phyloP scores from a whole-genome alignment of 2,113 vertebrate species.

The Phrynocephalus versicolor region DNA sequence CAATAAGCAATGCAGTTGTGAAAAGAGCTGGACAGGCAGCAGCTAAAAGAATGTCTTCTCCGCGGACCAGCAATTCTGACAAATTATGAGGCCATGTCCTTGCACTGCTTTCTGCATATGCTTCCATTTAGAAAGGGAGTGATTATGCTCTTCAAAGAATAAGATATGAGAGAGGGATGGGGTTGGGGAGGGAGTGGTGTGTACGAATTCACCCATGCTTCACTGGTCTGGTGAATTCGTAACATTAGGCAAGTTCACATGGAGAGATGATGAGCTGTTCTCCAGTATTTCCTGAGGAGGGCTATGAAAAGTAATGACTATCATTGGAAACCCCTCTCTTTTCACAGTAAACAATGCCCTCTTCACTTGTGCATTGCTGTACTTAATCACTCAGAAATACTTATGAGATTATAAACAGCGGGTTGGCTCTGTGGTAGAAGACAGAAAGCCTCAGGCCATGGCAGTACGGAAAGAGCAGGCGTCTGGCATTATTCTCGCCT shows the following conservation, averaged over 20 bases:
- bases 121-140: neutral
- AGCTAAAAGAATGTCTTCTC: constrained; percentile 28
- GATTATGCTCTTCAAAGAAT: constrained; percentile 53
- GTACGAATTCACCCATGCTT: constrained; percentile 2
- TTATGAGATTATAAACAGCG: constrained; percentile 63
- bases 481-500: constrained; percentile 53
- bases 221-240: constrained; percentile 40
- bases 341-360: constrained; percentile 67
- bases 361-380: constrained; percentile 50
- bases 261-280: constrained; percentile 62
- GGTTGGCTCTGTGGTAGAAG: constrained; percentile 47
- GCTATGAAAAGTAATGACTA: constrained; percentile 67
- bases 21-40: constrained; percentile 39
- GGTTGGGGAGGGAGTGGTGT: neutral
- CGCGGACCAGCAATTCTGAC: constrained; percentile 46
- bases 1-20: constrained; percentile 45
- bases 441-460: constrained; percentile 51
- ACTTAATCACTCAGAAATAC: constrained; percentile 61
- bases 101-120: constrained; percentile 14
- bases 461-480: constrained; percentile 34
- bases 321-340: constrained; percentile 59
- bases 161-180: constrained; percentile 12
- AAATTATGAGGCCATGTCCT: constrained; percentile 40
- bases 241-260: constrained; percentile 48
- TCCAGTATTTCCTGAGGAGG: constrained; percentile 59